Base-by-base conservation (phyloP, 2,113 vertebrate genomes). In the Oenanthe oenanthe region DNA sequence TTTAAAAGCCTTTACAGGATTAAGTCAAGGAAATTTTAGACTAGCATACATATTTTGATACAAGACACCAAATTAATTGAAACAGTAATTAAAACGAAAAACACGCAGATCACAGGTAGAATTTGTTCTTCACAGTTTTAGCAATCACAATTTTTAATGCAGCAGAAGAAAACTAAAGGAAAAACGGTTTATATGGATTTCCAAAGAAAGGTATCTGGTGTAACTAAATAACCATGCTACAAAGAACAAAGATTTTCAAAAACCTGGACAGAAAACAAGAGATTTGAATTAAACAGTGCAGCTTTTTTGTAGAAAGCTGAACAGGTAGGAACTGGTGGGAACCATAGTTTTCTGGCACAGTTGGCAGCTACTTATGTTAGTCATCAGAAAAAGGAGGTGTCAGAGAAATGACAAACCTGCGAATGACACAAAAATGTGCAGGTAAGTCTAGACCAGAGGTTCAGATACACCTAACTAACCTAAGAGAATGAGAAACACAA, bases 401-500 rank as follows among this genome's bases (percentile, higher is more conserved):
- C 42, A 66, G 62, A 65, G 36, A 85, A 76, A 54, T n/a, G 38
- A 62, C 66, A 88, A 91, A 88, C 17, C 47, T 71, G 54, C 1
- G 2, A 87, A 63, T 19, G 50, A 94, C 54, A 83, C 26, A 83
- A 76, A 93, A 93, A 78, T 7, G n/a, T 51, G 89, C 32, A 75
- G 50, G 54, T 66, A 94, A 85, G 62, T 62, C 75, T 76, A 92
- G 74, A 87, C 16, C 74, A 88, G 42, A 85, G 74, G 50, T 50
- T 51, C 71, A 93, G 71, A 73, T 91, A 88, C 43, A 82, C 40
- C 34, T 82, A 81, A 63, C 68, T 61, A 87, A 83, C n/a, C 38
- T 51, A 58, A 71, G 10, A 92, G 63, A 95, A 83, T 43, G 22
- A 93, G 62, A 87, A 93, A 89, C 67, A 89, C 81, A 83, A 88